These are phyloP conservation scores for Slavum lentiscoides DNA, from an alignment of 2,888 invertebrate genomes.

Conservation along the genomic window DNA sequence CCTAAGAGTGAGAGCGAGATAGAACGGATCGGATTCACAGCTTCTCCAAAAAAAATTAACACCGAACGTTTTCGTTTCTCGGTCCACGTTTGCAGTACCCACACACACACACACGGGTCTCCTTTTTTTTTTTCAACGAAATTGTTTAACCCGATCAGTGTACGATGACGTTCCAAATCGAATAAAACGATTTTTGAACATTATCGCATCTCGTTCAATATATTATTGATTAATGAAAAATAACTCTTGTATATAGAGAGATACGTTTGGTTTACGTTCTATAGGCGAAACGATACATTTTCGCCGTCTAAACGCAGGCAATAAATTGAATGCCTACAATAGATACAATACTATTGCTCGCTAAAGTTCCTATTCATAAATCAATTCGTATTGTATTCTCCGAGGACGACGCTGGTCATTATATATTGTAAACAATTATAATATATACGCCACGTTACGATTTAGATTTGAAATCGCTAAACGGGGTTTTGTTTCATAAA, in stretches of 20 bases:
- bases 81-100: no score
- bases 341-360: no score
- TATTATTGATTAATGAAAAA: no score
- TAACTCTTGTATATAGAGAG: no score
- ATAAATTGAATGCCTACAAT: no score
- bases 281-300: no score
- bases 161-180: background rate
- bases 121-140: no score
- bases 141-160: no score
- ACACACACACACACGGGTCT: background rate
- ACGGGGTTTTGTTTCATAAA: background rate
- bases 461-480: background rate
- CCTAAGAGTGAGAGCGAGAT: background rate
- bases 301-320: no score
- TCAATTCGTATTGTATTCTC: background rate
- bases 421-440: background rate
- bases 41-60: conserved; percentile 19
- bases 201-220: no score
- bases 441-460: background rate
- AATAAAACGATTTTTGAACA: no score
- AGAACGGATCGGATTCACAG: background rate
- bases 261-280: no score
- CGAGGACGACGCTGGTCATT: background rate
- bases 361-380: background rate
- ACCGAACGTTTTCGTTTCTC: conserved; percentile 9